These are phyloP conservation scores for Cryptotis parvus DNA, from an alignment of 2,113 vertebrate species.

Conservation along the genomic window DNA sequence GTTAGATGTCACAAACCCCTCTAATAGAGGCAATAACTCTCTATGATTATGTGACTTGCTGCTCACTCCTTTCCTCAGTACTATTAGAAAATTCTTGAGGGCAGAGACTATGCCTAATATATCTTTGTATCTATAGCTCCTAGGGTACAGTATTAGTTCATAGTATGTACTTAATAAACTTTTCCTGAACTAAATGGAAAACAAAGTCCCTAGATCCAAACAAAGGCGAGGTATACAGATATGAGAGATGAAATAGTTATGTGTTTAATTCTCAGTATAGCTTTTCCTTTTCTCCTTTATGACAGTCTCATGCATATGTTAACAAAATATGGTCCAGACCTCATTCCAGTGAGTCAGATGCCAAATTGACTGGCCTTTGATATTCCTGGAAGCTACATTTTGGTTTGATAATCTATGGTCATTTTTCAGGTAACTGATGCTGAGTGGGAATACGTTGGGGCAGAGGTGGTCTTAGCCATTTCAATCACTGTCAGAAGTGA, in stretches of 20 bases:
- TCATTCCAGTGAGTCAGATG: background rate
- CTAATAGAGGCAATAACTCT: accelerated
- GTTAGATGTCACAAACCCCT: background rate
- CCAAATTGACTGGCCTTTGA: background rate
- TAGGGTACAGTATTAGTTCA: background rate
- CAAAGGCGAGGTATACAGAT: background rate
- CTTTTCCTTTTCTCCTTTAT: slow-evolving; percentile 6
- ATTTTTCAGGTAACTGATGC: slow-evolving; percentile 68
- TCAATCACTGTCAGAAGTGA: slow-evolving; percentile 79
- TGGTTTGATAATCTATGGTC: slow-evolving; percentile 43
- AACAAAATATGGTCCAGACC: slow-evolving; percentile 29
- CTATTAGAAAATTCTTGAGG: background rate
- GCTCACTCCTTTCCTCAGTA: background rate
- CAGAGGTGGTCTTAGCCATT: slow-evolving; percentile 71
- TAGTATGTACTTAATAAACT: slow-evolving; percentile 53
- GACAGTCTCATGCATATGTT: slow-evolving; percentile 41
- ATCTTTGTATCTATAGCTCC: background rate
- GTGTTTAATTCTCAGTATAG: background rate
- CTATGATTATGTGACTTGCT: too few species aligned
- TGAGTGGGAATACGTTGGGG: slow-evolving; percentile 45
- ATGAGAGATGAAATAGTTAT: background rate
- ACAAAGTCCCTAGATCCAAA: background rate
- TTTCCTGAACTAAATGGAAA: slow-evolving; percentile 21
- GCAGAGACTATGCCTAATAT: background rate
- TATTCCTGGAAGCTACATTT: slow-evolving; percentile 54